Evolutionary conservation across 2,797 vertebrate genomes (phyloP), one percentile per base, ranked within the genome.

Genomic region (Naso thynnoides): DNA sequence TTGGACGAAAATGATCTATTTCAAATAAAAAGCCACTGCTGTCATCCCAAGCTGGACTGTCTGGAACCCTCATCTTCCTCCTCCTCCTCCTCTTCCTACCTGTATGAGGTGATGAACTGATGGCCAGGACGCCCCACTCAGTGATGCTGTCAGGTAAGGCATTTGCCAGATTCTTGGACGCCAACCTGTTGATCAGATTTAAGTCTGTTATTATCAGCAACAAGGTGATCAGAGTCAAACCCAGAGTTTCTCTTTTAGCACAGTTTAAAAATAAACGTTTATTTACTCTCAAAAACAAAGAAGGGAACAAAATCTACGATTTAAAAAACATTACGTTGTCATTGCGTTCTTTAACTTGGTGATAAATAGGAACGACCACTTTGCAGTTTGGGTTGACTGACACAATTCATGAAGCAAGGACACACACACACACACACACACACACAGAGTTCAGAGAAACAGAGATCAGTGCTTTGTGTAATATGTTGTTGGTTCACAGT

Each of bases 61-160:
- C 33, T 33, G 33, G 8, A 33, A 33, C 33, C 10, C 11, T 15
- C 11, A 39, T 26, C 36, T 16, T 19, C 0, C 5, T 8, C 26
- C 0, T 5, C 44, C 10, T n/a, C 4, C 11, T 24, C 47, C 1
- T 70, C 64, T 2, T 60, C 54, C 6, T 66, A 96, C 95, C 95
- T 91, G 88, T 94, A 1, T 86, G 71, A 33, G 91, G 70, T 6
- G 94, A 95, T 38, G 94, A 61, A 21, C 95, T 95, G 75, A 96
- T 38, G 0, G 94, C 96, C 75, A 95, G 66, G 23, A 96, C 50
- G 11, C 95, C 93, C 96, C 96, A 96, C 26, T 95, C 91, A 23
- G 95, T 96, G 90, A 96, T 95, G 73, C 95, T 95, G 81, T 96
- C 95, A 0, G 94, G 95, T 59, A 96, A 27, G 0, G 80, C 23